phyloP scores from a whole-genome alignment of 1,140 invertebrate species.

The Arion vulgaris region DNA sequence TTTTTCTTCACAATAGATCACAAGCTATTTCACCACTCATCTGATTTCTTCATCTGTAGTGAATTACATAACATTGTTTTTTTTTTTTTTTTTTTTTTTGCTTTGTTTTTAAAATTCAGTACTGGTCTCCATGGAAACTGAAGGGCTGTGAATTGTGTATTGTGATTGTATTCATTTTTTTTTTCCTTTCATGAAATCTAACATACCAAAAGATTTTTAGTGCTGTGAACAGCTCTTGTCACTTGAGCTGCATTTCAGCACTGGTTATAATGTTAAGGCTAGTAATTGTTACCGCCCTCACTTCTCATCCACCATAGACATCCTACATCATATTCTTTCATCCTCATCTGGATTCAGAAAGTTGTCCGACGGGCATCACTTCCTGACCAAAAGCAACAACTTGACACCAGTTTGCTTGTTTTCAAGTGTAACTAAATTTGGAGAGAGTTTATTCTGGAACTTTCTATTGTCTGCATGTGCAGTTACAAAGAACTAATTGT shows the following conservation, averaged over 20 bases:
- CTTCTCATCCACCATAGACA: neutral
- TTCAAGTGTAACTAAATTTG: neutral
- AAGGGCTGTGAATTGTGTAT: constrained; percentile 40
- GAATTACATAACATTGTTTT: constrained; percentile 33
- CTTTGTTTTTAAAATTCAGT: constrained; percentile 36
- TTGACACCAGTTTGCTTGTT: neutral
- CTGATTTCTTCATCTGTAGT: constrained; percentile 16
- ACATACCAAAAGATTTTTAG: neutral
- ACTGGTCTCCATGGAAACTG: constrained; percentile 35
- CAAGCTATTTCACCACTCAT: constrained; percentile 22
- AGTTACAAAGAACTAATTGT: constrained; percentile 24
- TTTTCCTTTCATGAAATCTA: neutral
- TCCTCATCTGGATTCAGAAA: neutral
- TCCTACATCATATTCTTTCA: neutral
- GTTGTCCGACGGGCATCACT: neutral
- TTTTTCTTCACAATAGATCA: constrained; percentile 23
- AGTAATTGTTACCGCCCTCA: neutral
- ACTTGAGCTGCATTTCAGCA: no score
- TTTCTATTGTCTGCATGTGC: constrained; percentile 33
- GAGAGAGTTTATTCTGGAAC: neutral
- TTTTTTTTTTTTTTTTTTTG: no score
- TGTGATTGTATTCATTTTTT: neutral
- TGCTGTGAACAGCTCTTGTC: neutral
- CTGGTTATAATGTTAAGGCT: neutral
- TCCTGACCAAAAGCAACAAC: neutral